Evolutionary conservation across 2,113 vertebrate genomes (phyloP).

Genomic region (Octodon degus): DNA sequence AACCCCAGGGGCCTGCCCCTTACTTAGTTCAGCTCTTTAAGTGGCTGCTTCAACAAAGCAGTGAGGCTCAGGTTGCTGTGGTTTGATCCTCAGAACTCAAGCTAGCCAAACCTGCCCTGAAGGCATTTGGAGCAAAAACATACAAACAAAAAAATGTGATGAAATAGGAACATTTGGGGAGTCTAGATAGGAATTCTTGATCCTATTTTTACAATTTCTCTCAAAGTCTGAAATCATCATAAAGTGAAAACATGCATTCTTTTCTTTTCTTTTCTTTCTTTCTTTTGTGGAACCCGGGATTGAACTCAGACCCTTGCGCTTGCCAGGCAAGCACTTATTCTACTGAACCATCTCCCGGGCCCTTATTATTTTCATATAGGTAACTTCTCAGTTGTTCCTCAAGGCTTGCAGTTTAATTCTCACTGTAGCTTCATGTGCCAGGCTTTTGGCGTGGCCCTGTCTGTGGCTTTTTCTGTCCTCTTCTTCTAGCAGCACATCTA

Average conservation of each 20-base stretch:
- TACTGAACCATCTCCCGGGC: too few relatives aligned
- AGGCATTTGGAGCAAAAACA: too few relatives aligned
- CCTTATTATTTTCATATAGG: neutral
- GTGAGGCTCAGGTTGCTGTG: too few relatives aligned
- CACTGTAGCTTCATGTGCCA: neutral
- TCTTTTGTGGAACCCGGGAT: too few relatives aligned
- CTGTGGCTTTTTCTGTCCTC: neutral
- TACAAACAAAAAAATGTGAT: neutral
- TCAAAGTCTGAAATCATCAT: neutral
- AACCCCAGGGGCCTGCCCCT: too few relatives aligned
- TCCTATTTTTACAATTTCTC: neutral
- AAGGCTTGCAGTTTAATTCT: neutral
- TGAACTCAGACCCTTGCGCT: too few relatives aligned
- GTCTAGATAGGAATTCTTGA: neutral
- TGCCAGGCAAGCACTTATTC: too few relatives aligned
- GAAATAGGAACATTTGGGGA: neutral
- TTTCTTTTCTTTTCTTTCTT: too few relatives aligned
- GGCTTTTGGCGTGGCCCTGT: neutral
- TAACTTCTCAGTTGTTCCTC: neutral
- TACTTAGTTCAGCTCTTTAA: too few relatives aligned
- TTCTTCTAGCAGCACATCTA: neutral
- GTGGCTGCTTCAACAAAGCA: too few relatives aligned
- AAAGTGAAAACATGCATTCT: constrained; percentile 3
- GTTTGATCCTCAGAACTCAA: too few relatives aligned
- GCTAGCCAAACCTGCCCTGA: too few relatives aligned